Evolutionary conservation across 2,113 vertebrate genomes (phyloP).

Genomic region (Leptobrachium leishanense): DNA sequence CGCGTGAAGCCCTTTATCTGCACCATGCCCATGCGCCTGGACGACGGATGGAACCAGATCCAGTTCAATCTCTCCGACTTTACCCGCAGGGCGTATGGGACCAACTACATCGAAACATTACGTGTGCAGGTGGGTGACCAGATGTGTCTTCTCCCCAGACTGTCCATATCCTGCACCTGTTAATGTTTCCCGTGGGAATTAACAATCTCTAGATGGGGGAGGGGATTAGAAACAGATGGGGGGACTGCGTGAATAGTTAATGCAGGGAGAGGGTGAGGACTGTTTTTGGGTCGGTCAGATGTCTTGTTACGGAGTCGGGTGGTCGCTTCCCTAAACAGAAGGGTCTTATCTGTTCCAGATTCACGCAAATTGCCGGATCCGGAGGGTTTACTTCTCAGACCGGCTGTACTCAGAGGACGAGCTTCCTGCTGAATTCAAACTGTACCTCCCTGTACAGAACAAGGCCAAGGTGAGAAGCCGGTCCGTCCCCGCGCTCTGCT

Average conservation of each 20-base stretch:
- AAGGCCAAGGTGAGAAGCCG: conserved; percentile 83
- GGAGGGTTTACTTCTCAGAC: conserved; percentile 96
- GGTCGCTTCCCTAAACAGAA: no score
- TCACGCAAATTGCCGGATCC: conserved; percentile 93
- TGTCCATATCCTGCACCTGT: no score
- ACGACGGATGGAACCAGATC: conserved; percentile 97
- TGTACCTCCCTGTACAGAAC: conserved; percentile 91
- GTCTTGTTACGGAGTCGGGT: no score
- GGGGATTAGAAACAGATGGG: neutral
- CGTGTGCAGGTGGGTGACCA: conserved; percentile 81
- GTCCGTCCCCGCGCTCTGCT: neutral
- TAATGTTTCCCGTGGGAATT: neutral
- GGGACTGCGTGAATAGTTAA: no score
- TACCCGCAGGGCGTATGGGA: conserved; percentile 90
- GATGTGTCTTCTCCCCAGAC: neutral
- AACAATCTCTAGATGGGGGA: no score
- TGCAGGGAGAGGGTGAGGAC: no score
- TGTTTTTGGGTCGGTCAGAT: no score
- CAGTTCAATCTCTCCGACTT: conserved; percentile 96
- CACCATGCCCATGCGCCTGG: conserved; percentile 96
- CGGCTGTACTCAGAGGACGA: conserved; percentile 94
- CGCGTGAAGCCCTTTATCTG: conserved; percentile 97
- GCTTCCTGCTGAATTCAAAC: conserved; percentile 95
- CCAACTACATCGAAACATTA: conserved; percentile 94
- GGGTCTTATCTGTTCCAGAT: conserved; percentile 70